These are phyloP conservation scores for Anhinga rufa DNA, from an alignment of 2,113 vertebrate genomes.

Conservation along the genomic window DNA sequence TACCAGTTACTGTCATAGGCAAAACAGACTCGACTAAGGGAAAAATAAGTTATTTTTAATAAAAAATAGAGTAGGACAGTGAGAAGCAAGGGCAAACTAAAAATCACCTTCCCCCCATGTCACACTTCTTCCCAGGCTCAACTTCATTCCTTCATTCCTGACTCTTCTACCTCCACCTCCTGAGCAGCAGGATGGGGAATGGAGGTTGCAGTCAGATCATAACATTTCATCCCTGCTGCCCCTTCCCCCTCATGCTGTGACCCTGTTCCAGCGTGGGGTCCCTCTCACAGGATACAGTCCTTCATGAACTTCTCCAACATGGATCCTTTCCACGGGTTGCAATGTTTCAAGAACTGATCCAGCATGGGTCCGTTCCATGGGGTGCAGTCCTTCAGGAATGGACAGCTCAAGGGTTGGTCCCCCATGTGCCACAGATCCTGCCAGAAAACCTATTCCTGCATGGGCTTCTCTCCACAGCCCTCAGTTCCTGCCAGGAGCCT, in stretches of 20 bases:
- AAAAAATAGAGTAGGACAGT: neutral
- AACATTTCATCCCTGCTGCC: neutral
- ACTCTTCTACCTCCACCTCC: neutral
- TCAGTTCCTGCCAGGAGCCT: neutral
- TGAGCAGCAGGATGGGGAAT: neutral
- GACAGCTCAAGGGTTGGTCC: fast-evolving
- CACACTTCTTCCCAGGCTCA: neutral
- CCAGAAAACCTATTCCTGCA: fast-evolving
- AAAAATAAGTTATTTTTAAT: neutral
- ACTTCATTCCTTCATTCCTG: neutral
- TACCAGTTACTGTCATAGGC: neutral
- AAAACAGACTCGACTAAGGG: too few species aligned
- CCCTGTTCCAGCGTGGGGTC: fast-evolving
- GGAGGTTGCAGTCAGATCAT: neutral
- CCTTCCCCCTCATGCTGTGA: neutral
- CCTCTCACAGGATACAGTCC: neutral
- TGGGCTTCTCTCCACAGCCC: neutral
- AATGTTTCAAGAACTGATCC: neutral
- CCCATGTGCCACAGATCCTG: fast-evolving
- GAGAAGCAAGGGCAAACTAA: neutral
- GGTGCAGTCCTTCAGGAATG: neutral
- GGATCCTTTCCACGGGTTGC: neutral
- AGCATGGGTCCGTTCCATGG: neutral
- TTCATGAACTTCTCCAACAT: too few species aligned
- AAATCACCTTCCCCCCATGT: neutral